These are phyloP conservation scores for Bombus sylvicola DNA, from an alignment of 1,140 invertebrate genomes.

Conservation along the genomic window DNA sequence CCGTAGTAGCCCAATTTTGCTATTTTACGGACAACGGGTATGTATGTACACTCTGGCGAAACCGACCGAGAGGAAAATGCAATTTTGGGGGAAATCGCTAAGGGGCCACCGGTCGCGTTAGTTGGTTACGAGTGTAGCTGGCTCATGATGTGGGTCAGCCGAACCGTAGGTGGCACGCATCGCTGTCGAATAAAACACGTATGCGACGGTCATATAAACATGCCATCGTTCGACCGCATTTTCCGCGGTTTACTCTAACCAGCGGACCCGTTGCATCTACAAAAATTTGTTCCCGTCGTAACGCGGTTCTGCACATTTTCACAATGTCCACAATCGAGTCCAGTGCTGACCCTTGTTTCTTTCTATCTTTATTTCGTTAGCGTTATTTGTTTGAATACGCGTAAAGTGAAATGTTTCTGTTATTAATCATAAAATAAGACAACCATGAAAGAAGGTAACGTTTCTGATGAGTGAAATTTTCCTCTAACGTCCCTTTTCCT, in stretches of 20 bases:
- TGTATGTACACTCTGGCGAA: not conserved
- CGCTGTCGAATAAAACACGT: not conserved
- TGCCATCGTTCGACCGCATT: constrained; percentile 23
- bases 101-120: constrained; percentile 12
- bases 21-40: constrained; percentile 20
- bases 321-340: not conserved
- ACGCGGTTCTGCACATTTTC: not conserved
- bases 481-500: too few relatives aligned
- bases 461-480: too few relatives aligned
- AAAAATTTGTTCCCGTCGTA: not conserved
- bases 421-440: not conserved
- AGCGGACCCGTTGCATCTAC: not conserved
- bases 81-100: constrained; percentile 45
- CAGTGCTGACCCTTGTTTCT: not conserved
- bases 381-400: not conserved
- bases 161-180: constrained; percentile 4
- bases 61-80: constrained; percentile 30
- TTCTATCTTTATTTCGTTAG: not conserved
- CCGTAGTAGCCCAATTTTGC: constrained; percentile 47
- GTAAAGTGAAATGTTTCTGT: not conserved
- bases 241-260: not conserved
- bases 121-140: constrained; percentile 18
- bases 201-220: not conserved
- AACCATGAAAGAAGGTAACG: too few relatives aligned
- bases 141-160: constrained; percentile 31